Conservation (phyloP, 2,797 vertebrate species). For the Synanceia verrucosa region DNA sequence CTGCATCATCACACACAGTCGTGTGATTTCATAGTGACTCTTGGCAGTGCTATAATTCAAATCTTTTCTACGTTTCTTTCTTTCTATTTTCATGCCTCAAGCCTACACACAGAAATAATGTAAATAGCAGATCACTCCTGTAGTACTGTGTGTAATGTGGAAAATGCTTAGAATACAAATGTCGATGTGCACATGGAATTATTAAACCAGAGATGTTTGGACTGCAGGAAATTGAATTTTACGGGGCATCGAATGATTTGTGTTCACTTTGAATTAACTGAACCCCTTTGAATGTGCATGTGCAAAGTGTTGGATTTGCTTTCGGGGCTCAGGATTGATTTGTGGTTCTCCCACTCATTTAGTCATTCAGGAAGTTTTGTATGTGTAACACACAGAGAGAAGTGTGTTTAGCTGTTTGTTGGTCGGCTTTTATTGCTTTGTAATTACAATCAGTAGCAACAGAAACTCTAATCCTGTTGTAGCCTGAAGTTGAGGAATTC, state of each 20-base stretch:
- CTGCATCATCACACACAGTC: slow-evolving; percentile 32
- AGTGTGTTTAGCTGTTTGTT: slow-evolving; percentile 45
- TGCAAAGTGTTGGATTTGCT: slow-evolving; percentile 2
- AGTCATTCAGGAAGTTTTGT: slow-evolving; percentile 33
- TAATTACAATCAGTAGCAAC: slow-evolving; percentile 77
- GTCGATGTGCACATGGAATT: slow-evolving; percentile 30
- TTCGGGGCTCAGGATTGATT: slow-evolving; percentile 18
- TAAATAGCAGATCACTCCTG: slow-evolving; percentile 26
- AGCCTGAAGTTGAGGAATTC: slow-evolving; percentile 65
- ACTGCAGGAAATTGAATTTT: slow-evolving; percentile 73
- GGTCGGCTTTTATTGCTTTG: slow-evolving; percentile 67
- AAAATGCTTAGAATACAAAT: slow-evolving; percentile 25
- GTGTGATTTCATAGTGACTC: slow-evolving; percentile 14
- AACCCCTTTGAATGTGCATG: slow-evolving; percentile 10
- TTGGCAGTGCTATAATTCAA: slow-evolving; percentile 3
- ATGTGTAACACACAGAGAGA: slow-evolving; percentile 35
- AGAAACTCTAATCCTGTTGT: slow-evolving; percentile 75
- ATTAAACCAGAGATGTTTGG: slow-evolving; percentile 47
- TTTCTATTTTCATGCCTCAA: slow-evolving; percentile 6
- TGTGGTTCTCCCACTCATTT: background rate
- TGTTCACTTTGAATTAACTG: slow-evolving; percentile 47
- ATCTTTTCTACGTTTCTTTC: background rate
- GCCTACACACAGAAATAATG: slow-evolving; percentile 31
- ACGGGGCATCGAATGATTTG: slow-evolving; percentile 65
- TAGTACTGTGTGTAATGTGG: slow-evolving; percentile 19